Evolutionary conservation across 2,113 vertebrate genomes (phyloP).

Genomic region (Apistogramma diplotaenia): DNA sequence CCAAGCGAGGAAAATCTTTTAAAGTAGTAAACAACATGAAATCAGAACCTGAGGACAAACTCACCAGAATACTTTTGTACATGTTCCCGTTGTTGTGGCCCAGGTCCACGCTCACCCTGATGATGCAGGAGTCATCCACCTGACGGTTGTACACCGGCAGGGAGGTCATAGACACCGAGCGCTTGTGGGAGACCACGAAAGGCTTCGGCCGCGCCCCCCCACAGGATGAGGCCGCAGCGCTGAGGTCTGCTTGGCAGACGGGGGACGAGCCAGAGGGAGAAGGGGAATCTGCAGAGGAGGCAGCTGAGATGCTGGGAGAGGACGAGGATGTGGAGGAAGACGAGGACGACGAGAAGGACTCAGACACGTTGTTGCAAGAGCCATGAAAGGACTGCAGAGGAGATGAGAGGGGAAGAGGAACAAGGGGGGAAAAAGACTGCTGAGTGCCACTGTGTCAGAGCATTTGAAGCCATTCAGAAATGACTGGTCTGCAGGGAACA

Average conservation of each 20-base stretch:
- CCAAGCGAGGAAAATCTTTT: background rate
- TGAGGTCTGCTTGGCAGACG: conserved; percentile 34
- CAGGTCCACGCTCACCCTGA: conserved; percentile 80
- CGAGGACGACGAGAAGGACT: conserved; percentile 72
- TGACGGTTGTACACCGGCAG: conserved; percentile 74
- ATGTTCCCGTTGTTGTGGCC: conserved; percentile 81
- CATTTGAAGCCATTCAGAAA: background rate
- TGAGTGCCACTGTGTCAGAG: conserved; percentile 3
- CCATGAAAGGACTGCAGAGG: conserved; percentile 57
- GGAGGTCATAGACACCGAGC: conserved; percentile 73
- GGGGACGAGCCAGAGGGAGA: conserved; percentile 22
- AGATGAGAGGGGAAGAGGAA: background rate
- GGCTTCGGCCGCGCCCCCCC: background rate
- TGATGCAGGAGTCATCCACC: conserved; percentile 77
- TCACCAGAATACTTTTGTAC: conserved; percentile 88
- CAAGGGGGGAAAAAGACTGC: background rate
- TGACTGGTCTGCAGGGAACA: background rate
- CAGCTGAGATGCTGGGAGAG: conserved; percentile 17
- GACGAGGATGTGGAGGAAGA: conserved; percentile 26
- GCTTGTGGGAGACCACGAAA: conserved; percentile 44
- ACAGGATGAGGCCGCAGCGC: background rate
- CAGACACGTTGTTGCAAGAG: conserved; percentile 75
- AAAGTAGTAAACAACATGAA: background rate
- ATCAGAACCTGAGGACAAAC: background rate
- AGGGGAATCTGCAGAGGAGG: conserved; percentile 55